Base-by-base conservation (phyloP, 2,113 vertebrate genomes). In the Passer montanus region DNA sequence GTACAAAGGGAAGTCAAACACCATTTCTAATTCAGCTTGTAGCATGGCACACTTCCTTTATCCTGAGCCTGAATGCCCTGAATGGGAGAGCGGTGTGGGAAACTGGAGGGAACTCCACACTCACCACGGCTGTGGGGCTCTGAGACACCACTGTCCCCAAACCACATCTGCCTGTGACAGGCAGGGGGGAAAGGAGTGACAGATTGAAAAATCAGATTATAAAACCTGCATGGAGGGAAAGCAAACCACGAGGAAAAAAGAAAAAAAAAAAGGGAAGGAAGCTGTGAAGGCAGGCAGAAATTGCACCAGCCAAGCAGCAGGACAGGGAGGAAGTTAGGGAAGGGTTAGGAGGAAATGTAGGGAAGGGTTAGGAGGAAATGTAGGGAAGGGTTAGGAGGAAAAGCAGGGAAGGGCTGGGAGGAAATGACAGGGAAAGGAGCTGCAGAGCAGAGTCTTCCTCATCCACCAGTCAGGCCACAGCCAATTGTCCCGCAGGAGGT, bases 11-110 rank as follows among this genome's bases (percentile, higher is more conserved):
- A 98, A 98, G 98, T 99, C 98, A 99, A 99, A 99, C 97, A 98
- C 97, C 98, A 95, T 98, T 97, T 98, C 98, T 99, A 99, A 99
- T 98, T 98, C 98, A 98, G 98, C 98, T 98, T 98, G 98, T 99
- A 99, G 98, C 98, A 98, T 98, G 98, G 99, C 99, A 99, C 99
- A 98, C 99, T 98, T 99, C 98, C 97, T 98, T 99, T 99, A 98
- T 99, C 87, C 97, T 55, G 73, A 0, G 94, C 96, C 95, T 97
- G 96, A 98, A 98, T 97, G 97, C 94, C 64, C 82, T 98, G 98
- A 98, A 98, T 98, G 91, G 98, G 87, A 91, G 98, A 90, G 94
- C 97, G 94, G 98, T 99, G 98, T 99, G 99, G 99, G 97, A 99
- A 99, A 98, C 98, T 97, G 95, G 96, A 97, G 97, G 96, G 94